These are phyloP conservation scores for Drosophila flavopinicola DNA, from an alignment of 2,888 invertebrate species.

Conservation along the genomic window DNA sequence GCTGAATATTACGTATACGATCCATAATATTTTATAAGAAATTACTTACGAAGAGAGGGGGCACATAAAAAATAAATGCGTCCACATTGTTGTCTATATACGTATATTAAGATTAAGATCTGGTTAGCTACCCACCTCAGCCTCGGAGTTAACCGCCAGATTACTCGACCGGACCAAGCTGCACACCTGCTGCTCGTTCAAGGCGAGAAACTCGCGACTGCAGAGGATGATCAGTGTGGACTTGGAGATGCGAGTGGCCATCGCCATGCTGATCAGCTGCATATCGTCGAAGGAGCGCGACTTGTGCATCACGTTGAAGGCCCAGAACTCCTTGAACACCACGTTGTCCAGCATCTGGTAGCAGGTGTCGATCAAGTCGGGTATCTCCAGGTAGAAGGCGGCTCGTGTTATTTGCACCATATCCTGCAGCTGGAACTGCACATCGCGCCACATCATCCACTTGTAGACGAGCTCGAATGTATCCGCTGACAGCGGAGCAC, in stretches of 20 bases:
- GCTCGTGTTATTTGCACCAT: constrained; percentile 1
- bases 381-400: constrained; percentile 25
- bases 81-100: too few species aligned
- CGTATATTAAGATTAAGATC: too few species aligned
- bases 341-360: constrained; percentile 14
- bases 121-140: constrained; percentile 46
- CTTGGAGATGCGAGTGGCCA: constrained; percentile 27
- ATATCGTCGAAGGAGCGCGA: constrained; percentile 3
- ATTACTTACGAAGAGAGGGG: too few species aligned
- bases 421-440: neutral
- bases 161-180: constrained; percentile 15
- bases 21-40: too few species aligned
- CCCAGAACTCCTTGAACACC: constrained; percentile 17
- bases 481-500: neutral
- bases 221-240: constrained; percentile 2
- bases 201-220: constrained; percentile 26
- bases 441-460: constrained; percentile 15
- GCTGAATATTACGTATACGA: too few species aligned
- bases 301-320: constrained; percentile 21
- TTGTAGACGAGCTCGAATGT: constrained; percentile 28
- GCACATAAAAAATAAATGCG: too few species aligned
- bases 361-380: constrained; percentile 7
- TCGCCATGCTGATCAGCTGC: neutral
- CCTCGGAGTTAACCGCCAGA: constrained; percentile 40
- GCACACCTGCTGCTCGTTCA: constrained; percentile 27